Base-by-base conservation (phyloP, 2,888 invertebrate genomes). In the Melipona bicolor region DNA sequence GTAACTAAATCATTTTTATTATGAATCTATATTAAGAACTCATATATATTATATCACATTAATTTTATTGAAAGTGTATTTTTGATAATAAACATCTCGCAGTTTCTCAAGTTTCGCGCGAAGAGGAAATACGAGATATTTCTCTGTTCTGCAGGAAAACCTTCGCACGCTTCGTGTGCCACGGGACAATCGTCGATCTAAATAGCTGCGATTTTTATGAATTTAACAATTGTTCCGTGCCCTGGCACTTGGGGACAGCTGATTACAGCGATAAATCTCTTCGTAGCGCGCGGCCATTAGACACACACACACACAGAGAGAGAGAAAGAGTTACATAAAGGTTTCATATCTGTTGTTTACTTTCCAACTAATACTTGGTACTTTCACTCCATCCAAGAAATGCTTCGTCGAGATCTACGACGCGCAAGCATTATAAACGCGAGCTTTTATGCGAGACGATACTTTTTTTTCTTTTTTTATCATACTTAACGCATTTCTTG, bases 181-280 rank as follows among this genome's bases (percentile, higher is more conserved):
- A 43, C 43, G 77, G 49, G 74, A 74, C 73, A 54, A 69, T 80
- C 77, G 81, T 61, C 59, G 81, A 74, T 77, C 83, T 74, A 56
- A 77, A 83, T 77, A 83, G 70, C 81, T 17, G 15, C 6, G 49
- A 81, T 83, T 83, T 81, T 83, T 83, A 50, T 27, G 4, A 70
- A 69, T 83, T 81, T 54, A 24, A 77, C 83, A 68, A 64, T 65
- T 49, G 69, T 56, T 62, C 65, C 49, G 67, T 59, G 61, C n/a
- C 32, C 21, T n/a, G 43, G 27, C 78, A 61, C 50, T 77, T 36
- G 50, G 19, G 11, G 36, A 52, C n/a, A 59, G 17, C 5, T 65
- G 68, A 70, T 85, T 64, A 71, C 43, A 15, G 15, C 36, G 50
- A 24, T 43, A 65, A 65, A 65, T 76, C 69, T 62, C 75, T 59